Evolutionary conservation across 2,888 invertebrate genomes (phyloP), one percentile per base, ranked within the genome.

Genomic region (Proisotoma minuta): DNA sequence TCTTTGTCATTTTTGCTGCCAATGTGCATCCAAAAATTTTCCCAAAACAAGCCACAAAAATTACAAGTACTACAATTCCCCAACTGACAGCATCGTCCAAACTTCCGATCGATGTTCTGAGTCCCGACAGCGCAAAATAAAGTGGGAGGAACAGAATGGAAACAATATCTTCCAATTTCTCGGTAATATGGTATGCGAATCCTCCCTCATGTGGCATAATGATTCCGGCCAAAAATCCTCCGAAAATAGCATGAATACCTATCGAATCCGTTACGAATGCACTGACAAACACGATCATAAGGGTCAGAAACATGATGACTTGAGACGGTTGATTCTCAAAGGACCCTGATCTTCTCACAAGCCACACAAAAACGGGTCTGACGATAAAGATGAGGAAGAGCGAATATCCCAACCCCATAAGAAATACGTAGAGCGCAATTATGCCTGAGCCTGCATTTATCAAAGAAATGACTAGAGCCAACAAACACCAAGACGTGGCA

Each of bases 171-270:
- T 68, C 68, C 12, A 68, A 23, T 57, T 68, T 68, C n/a, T 57
- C 29, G 0, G 68, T 66, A 20, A 68, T 56, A 15, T 66, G 57
- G 23, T 60, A 68, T 12, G 68, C 68, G 29, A 68, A 62, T 1
- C 68, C 68, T 18, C 65, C 56, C 54, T 68, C 68, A 58, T 65
- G 68, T 8, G 68, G 68, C 50, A 65, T 56, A 15, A 68, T 66
- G 18, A 68, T 49, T 3, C 49, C 49, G 1, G 58, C 58, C 12
- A 68, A 29, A 29, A 68, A 68, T 23, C 68, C 68, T 0, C 68
- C 68, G 48, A 68, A 68, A 39, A 68, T 68, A 2, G 68, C 68
- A 28, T 68, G 68, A 27, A 69, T 69, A 4, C 69, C 69, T 4
- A 69, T 64, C 0, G 66, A 63, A 29, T 69, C 69, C 10, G 69